A percentile compares a stretch with the other conserved stretches of the same genome.
phyloP scores from a whole-genome alignment of 1,140 invertebrate genomes.

The Alviniconcha marisindica region DNA sequence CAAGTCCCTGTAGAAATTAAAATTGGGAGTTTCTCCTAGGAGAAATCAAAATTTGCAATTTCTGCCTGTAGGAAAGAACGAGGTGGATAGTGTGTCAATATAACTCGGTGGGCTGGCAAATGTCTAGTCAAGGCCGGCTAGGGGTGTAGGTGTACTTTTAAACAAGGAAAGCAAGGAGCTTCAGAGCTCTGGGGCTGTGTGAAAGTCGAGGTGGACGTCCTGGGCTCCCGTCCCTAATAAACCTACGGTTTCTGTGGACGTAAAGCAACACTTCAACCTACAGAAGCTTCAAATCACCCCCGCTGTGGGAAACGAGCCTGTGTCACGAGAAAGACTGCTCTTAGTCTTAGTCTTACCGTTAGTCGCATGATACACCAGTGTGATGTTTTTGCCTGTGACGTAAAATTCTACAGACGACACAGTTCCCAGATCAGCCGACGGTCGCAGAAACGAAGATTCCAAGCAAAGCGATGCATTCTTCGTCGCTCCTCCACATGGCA shows the following conservation, averaged over 20 bases:
- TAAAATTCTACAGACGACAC: constrained; percentile 1
- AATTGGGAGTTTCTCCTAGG: too few relatives aligned
- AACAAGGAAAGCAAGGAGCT: background rate
- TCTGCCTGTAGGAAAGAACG: too few relatives aligned
- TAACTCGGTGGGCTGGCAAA: too few relatives aligned
- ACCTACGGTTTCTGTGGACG: background rate
- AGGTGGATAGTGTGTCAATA: too few relatives aligned
- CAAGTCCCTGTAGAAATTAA: too few relatives aligned
- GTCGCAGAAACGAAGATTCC: background rate
- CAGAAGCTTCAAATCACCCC: background rate
- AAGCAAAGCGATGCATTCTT: background rate
- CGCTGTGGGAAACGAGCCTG: too few relatives aligned
- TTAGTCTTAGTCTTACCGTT: background rate
- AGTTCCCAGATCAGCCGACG: background rate
- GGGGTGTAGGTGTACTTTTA: too few relatives aligned
- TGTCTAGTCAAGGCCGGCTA: too few relatives aligned
- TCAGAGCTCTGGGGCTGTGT: background rate
- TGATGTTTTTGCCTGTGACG: background rate
- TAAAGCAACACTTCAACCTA: background rate
- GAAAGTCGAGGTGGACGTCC: background rate
- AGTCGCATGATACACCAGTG: background rate
- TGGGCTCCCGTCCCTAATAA: background rate
- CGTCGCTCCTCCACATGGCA: background rate
- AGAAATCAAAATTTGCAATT: too few relatives aligned
- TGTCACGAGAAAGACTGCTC: too few relatives aligned